A percentile compares a stretch with the other conserved stretches of the same genome.
phyloP scores from a whole-genome alignment of 2,797 vertebrate genomes.

The Nannoperca obscura region DNA sequence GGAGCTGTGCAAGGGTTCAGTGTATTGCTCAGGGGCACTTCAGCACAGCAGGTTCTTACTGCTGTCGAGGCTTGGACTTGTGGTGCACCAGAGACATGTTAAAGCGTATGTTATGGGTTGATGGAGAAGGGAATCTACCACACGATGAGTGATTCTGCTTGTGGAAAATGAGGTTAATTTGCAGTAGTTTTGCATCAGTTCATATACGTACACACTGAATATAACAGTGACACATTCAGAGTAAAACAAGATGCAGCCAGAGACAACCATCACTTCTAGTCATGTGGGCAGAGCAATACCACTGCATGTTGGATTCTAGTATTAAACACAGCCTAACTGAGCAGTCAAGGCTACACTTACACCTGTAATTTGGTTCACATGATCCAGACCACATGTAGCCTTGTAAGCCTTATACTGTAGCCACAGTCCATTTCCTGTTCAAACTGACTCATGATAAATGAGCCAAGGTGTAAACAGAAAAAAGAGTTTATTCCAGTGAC shows the following conservation, averaged over 20 bases:
- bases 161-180: not conserved
- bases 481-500: not conserved
- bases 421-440: not conserved
- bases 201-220: not conserved
- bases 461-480: not conserved
- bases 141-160: not conserved
- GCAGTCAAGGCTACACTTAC: not conserved
- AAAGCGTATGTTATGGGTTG: not conserved
- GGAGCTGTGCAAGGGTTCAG: conserved; percentile 20
- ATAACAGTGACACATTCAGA: not conserved
- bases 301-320: not conserved
- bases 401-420: not conserved
- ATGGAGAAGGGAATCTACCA: not conserved
- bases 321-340: not conserved
- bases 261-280: conserved; percentile 12
- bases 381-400: not conserved
- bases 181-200: conserved; percentile 1
- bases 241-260: not conserved
- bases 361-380: not conserved
- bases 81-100: conserved; percentile 2
- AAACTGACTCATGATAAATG: not conserved
- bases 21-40: conserved; percentile 25
- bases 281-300: conserved; percentile 1
- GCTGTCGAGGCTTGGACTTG: not conserved
- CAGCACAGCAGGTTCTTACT: conserved; percentile 12